Base-by-base conservation (phyloP, 2,888 invertebrate genomes). In the Tethea ocularis region DNA sequence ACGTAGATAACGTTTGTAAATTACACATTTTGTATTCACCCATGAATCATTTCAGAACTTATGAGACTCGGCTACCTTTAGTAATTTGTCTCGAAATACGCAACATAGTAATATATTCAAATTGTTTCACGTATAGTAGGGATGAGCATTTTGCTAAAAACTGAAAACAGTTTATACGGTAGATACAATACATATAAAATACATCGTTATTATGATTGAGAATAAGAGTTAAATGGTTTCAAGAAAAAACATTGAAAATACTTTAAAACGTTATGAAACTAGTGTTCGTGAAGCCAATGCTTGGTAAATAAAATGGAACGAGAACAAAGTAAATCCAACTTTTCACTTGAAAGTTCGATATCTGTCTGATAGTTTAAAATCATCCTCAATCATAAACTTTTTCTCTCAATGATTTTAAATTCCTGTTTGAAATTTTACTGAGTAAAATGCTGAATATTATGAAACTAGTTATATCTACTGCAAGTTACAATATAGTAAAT, bases 1-100 rank as follows among this genome's bases (percentile, higher is more conserved):
- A 54, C 33, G 53, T 54, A 22, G 13, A 46, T 46, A 46, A 46
- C 54, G 11, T 33, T 54, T 33, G 33, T 54, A 22, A 33, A 33
- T 33, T 22, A 15, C 15, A 33, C 54, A 33, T 54, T 29, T 33
- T 41, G 41, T 41, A 41, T 41, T 41, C 41, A 41, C 41, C 10
- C 15, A 7, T 46, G 10, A 46, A 46, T 46, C 46, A 46, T 46
- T 46, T 46, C 46, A 41, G n/a, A 10, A 17, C 17, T 17, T 17
- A 41, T 41, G 41, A 17, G 17, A 17, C 41, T 17, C 5, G 17
- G 17, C 41, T 41, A 46, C 46, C 46, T 46, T 46, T 46, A 20
- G 46, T 10, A 46, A 46, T 20, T 46, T 46, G 20, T 20, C 20
- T 46, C 46, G 20, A 20, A 46, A 7, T 41, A 41, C 41, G 8